Base-by-base conservation (phyloP, 2,888 invertebrate species). In the Sipha maydis region DNA sequence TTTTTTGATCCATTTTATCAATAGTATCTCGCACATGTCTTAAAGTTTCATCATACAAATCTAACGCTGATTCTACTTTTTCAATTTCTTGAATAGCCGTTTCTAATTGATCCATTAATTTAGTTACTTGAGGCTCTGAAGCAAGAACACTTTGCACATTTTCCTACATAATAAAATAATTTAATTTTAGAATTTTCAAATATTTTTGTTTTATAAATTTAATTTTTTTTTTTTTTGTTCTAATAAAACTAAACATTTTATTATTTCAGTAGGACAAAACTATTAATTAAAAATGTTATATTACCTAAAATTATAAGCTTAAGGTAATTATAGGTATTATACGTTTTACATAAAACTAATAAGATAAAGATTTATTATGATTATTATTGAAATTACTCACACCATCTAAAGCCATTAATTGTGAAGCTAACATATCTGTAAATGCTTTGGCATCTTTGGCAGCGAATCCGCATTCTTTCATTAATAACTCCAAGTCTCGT, bases 71-170 rank as follows among this genome's bases (percentile, higher is more conserved):
- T 92, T 97, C 96, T 78, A 96, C 94, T 90, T 93, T 93, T 90
- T 95, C 95, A 19, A 96, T 95, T 92, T 96, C 96, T 48, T 93
- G 93, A 90, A 97, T 95, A 0, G 97, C 96, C 89, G 94, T 94
- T 90, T 96, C 94, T 93, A 98, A 95, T 92, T 96, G 95, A 89
- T 94, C 92, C 93, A 95, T 94, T 89, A 95, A 91, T 83, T 93
- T 92, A 89, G 93, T 92, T 38, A 95, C 95, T 91, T 94, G 94
- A 69, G 94, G 94, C 92, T 98, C 97, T 3, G 97, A 97, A n/a
- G 96, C 96, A 92, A 98, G 93, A 84, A 98, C 97, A 91, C 96
- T 96, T 92, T 97, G 96, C 89, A 98, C 96, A 92, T 98, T 98
- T 91, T 97, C 97, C 94, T 95, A 89, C n/a, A 90, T 84, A 90